Base-by-base conservation (phyloP, 2,113 vertebrate species). In the Cinclus mexicanus region DNA sequence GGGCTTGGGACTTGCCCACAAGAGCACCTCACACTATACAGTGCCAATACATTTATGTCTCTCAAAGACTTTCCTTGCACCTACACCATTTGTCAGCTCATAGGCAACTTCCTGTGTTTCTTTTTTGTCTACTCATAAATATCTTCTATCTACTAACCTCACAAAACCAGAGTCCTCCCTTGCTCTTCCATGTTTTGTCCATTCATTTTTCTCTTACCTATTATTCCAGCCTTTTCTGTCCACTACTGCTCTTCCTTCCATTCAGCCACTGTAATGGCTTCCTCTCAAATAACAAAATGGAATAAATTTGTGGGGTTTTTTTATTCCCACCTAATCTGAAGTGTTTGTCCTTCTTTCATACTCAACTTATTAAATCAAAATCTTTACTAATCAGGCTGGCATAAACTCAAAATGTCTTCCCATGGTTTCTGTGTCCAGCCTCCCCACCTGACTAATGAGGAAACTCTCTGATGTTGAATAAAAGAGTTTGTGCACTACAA, bases 381-480 rank as follows among this genome's bases (percentile, higher is more conserved):
- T 44, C 49, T 52, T 87, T 67, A 39, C 31, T 41, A 20, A 68
- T 42, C 35, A 89, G 47, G 14, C 33, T 65, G 60, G 41, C 28
- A 59, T 23, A 61, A 87, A 79, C 37, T 80, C 46, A 52, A 10
- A 85, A 87, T 19, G 1, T 53, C 29, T 55, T 57, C 59, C 69
- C 7, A 3, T 7, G 25, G 15, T 65, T 84, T 41, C 52, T 39
- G 23, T 35, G 52, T 26, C 19, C 68, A 93, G 41, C 11, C 29
- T 71, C 79, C 70, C 60, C 69, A 55, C 35, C n/a, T 18, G 37
- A 77, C 31, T 67, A 77, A 67, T 6, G 12, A 89, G 76, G 67
- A 90, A 90, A 94, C 89, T 28, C 89, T n/a, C 61, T 92, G 84
- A 97, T 89, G 93, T 96, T 78, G 74, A 94, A 96, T 85, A 44